phyloP scores from a whole-genome alignment of 1,140 invertebrate genomes.

The Geopemphigus sp. region DNA sequence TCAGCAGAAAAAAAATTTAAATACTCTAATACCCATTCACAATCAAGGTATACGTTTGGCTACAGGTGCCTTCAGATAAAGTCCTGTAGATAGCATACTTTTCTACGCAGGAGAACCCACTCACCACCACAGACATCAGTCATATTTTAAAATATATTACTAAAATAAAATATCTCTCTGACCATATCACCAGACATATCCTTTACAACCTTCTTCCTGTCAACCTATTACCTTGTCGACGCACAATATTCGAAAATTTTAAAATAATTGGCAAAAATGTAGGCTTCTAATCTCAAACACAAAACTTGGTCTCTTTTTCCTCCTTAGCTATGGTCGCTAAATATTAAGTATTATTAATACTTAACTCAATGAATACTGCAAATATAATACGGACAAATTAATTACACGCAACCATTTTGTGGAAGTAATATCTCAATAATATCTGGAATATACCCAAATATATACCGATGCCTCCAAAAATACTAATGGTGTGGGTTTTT shows the following conservation, averaged over 20 bases:
- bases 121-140: neutral
- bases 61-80: neutral
- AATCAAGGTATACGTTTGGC: neutral
- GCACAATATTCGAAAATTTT: neutral
- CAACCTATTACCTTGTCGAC: neutral
- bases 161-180: neutral
- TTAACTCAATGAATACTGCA: too few relatives aligned
- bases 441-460: too few relatives aligned
- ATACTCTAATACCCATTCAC: neutral
- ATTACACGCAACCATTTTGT: too few relatives aligned
- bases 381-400: too few relatives aligned
- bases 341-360: neutral
- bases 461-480: neutral
- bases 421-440: too few relatives aligned
- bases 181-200: neutral
- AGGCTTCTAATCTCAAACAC: neutral
- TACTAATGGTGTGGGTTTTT: neutral
- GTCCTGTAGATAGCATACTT: too few relatives aligned
- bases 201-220: neutral
- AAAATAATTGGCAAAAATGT: neutral
- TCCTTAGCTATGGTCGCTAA: neutral
- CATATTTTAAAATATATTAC: neutral
- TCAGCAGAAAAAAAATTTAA: neutral
- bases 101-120: too few relatives aligned
- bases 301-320: neutral